phyloP scores from a whole-genome alignment of 2,888 invertebrate species.

The Ochropacha duplaris region DNA sequence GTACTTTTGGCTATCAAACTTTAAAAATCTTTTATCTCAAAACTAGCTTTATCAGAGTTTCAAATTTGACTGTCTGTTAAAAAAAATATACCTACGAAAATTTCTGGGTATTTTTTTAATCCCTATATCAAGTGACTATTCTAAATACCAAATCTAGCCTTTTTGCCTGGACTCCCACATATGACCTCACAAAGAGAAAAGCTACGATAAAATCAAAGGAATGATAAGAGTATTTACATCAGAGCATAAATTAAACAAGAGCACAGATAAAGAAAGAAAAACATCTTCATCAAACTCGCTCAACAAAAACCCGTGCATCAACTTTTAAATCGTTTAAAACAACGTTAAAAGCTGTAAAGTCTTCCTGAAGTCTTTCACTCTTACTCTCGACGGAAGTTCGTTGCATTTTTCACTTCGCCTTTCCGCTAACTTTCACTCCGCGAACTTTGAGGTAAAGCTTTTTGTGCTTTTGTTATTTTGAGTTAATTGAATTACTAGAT shows the following conservation, averaged over 20 bases:
- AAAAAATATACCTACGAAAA: no score
- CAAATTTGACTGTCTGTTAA: no score
- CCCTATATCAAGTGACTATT: no score
- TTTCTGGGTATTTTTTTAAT: no score
- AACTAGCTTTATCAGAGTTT: no score
- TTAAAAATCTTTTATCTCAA: no score
- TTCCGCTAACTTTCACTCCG: constrained; percentile 60
- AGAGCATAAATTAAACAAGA: neutral
- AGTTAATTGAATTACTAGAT: neutral
- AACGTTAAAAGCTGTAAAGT: constrained; percentile 37
- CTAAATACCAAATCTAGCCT: no score
- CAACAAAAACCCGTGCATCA: constrained; percentile 29
- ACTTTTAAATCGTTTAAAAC: constrained; percentile 20
- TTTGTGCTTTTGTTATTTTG: constrained; percentile 26
- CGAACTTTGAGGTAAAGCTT: constrained; percentile 55
- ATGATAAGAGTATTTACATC: neutral
- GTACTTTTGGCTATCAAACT: no score
- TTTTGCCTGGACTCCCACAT: no score
- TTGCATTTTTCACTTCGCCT: constrained; percentile 73
- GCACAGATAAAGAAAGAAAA: neutral
- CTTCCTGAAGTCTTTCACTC: constrained; percentile 50
- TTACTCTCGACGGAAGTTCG: constrained; percentile 62
- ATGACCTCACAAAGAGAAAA: neutral
- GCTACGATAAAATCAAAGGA: neutral
- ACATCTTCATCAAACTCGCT: neutral